Evolutionary conservation across 2,797 vertebrate genomes (phyloP), one percentile per base, ranked within the genome.

Genomic region (Lepus oiostolus): DNA sequence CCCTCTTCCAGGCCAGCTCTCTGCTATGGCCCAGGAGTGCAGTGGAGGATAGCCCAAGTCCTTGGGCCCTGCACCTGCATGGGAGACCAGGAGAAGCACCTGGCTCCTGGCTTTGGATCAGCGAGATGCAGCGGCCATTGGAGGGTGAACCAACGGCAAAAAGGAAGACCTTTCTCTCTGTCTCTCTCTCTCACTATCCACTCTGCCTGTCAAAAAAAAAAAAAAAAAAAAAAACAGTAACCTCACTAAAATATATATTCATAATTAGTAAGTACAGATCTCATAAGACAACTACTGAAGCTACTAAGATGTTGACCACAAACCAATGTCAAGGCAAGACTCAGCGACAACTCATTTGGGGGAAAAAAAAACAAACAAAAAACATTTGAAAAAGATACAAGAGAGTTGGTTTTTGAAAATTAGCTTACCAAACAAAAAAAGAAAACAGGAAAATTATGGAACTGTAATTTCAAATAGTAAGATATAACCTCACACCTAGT

Each of bases 361-460:
- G 74, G 88, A 77, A 30, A 70, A 38, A 38, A 93, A 83, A 32
- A 67, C 74, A 77, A 30, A 70, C 32, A 93, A 83, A 32, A 67
- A 68, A 13, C 17, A 58, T 58, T 58, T 58, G 14, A 87, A 84
- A 88, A 47, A 26, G 2, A 32, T 7, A 62, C 7, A 63, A 85
- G 13, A 75, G 17, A 83, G 54, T 85, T 60, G 47, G 42, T 75
- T 91, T 47, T 96, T 93, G 60, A 86, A 81, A 94, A 92, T 2
- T 67, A 21, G 47, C 52, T 72, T 8, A 58, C 11, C 80, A 87
- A 77, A 86, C 72, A 24, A 92, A 88, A 96, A 84, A 14, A 9
- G 42, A 47, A 47, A 47, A 65, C 24, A 67, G 62, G 28, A 90
- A 77, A 90, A 76, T 35, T 26, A 85, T 60, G 47, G 6, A 82